These are phyloP conservation scores for Psephotus haematonotus DNA, from an alignment of 2,113 vertebrate species.

Conservation along the genomic window DNA sequence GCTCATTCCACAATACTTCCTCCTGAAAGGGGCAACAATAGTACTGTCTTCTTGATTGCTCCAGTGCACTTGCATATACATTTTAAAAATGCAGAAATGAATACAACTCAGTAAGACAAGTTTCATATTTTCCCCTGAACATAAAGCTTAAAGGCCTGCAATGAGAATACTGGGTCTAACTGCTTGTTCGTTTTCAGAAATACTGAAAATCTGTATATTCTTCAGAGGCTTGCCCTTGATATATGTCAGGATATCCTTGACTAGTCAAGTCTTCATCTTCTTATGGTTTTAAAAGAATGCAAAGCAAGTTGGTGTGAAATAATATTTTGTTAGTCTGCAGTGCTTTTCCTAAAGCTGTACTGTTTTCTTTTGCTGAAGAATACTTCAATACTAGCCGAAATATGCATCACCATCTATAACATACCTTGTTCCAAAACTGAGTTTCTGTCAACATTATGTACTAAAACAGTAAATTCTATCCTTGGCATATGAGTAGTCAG, in stretches of 20 bases:
- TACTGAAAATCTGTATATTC: accelerated
- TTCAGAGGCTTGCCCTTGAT: background rate
- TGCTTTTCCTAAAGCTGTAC: background rate
- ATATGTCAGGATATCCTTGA: accelerated
- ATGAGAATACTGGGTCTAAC: background rate
- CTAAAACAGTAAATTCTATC: background rate
- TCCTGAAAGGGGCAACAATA: background rate
- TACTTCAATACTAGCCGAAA: background rate
- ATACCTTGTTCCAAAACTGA: background rate
- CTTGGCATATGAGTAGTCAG: background rate
- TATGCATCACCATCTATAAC: background rate
- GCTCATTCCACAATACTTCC: background rate
- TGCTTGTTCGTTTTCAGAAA: background rate
- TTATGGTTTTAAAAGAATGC: background rate
- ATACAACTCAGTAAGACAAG: background rate
- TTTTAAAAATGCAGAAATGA: background rate
- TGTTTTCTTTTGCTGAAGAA: background rate
- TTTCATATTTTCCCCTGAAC: background rate
- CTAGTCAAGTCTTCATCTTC: background rate
- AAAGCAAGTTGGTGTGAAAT: background rate
- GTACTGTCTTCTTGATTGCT: accelerated
- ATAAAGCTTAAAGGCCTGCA: background rate
- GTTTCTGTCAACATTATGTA: background rate
- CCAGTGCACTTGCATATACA: background rate
- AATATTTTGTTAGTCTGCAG: background rate